Evolutionary conservation across 2,888 invertebrate genomes (phyloP).

Genomic region (Torymus tubicola): DNA sequence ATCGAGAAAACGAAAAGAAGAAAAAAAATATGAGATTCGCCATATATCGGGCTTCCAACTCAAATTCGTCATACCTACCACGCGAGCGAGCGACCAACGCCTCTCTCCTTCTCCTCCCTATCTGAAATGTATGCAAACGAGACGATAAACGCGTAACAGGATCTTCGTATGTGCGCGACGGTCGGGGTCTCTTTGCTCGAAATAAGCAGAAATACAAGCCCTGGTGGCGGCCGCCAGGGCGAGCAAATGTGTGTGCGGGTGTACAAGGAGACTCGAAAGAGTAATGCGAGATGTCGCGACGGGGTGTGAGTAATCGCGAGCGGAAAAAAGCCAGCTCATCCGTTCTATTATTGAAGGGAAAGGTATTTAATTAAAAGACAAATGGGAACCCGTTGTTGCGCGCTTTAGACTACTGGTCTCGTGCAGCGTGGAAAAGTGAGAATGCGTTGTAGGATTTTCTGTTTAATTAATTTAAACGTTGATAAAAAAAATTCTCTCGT

Average conservation of each 20-base stretch:
- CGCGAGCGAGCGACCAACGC: neutral
- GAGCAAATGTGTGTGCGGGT: conserved; percentile 4
- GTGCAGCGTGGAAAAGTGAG: too few species aligned
- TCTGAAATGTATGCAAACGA: conserved; percentile 47
- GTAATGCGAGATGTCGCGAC: conserved; percentile 36
- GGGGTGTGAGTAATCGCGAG: conserved; percentile 28
- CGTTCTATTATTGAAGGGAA: neutral
- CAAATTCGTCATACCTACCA: conserved; percentile 24
- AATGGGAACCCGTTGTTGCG: neutral
- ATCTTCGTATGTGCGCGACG: conserved; percentile 16
- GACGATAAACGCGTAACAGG: conserved; percentile 37
- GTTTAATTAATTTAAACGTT: too few species aligned
- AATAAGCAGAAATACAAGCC: conserved; percentile 53
- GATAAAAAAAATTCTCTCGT: too few species aligned
- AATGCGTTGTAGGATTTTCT: too few species aligned
- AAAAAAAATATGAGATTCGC: conserved; percentile 2
- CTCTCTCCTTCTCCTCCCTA: conserved; percentile 7
- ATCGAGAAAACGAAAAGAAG: neutral
- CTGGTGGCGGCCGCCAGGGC: neutral
- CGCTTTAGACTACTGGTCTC: too few species aligned
- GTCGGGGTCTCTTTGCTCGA: conserved; percentile 37
- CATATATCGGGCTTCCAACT: conserved; percentile 23
- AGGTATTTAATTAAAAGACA: neutral
- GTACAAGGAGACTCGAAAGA: conserved; percentile 15
- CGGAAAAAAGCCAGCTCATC: conserved; percentile 10